Conservation (phyloP, 2,113 vertebrate species). For the Varanus salvator region DNA sequence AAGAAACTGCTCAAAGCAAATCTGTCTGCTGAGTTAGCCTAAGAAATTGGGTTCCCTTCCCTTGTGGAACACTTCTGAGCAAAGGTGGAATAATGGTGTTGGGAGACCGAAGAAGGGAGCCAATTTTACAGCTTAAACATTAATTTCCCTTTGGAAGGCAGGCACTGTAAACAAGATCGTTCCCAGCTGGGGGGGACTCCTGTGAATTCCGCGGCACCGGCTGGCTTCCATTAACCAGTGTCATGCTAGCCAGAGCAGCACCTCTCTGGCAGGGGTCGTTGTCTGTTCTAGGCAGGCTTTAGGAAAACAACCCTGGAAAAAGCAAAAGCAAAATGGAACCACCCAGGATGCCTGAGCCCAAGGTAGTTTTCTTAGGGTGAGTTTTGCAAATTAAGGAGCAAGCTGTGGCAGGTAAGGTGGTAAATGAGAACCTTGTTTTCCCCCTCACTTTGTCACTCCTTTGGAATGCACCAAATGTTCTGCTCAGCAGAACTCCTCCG, state of each 20-base stretch:
- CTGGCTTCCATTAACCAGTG: neutral
- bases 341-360: neutral
- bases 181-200: slow-evolving; percentile 18
- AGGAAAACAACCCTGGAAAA: neutral
- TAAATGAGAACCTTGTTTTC: neutral
- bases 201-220: neutral
- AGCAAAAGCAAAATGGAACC: neutral
- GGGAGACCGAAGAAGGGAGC: neutral
- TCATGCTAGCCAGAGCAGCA: neutral
- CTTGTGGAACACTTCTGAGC: neutral
- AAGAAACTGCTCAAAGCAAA: neutral
- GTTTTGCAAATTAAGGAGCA: neutral
- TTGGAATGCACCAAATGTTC: slow-evolving; percentile 18
- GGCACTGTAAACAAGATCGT: slow-evolving; percentile 26
- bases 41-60: neutral
- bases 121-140: neutral
- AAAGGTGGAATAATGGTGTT: neutral
- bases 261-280: neutral
- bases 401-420: slow-evolving; percentile 3
- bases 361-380: neutral
- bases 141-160: neutral
- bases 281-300: neutral
- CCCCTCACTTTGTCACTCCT: neutral
- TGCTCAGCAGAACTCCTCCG: neutral
- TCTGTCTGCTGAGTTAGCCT: neutral